phyloP scores from a whole-genome alignment of 1,140 invertebrate species.

The Penaeus vannamei region DNA sequence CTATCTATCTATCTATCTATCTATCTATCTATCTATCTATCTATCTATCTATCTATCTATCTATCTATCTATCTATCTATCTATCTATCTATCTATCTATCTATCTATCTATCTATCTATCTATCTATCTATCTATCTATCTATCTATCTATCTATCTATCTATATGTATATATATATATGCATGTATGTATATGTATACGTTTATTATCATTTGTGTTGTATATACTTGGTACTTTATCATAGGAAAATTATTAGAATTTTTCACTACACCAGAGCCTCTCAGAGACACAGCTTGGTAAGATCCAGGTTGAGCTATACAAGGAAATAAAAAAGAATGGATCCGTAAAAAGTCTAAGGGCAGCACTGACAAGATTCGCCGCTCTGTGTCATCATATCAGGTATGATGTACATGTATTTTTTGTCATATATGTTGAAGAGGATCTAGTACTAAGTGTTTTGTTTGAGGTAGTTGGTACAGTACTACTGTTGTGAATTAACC shows the following conservation, averaged over 20 bases:
- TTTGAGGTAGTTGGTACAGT: neutral
- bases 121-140: no score
- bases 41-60: no score
- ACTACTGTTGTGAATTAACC: neutral
- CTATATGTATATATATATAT: no score
- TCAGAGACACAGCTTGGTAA: slow-evolving; percentile 79
- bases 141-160: no score
- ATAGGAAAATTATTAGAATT: neutral
- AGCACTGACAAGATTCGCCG: slow-evolving; percentile 82
- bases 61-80: no score
- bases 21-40: no score
- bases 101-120: no score
- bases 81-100: no score
- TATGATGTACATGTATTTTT: slow-evolving; percentile 32
- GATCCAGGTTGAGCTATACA: slow-evolving; percentile 84
- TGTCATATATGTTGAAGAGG: neutral
- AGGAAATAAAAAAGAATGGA: slow-evolving; percentile 86
- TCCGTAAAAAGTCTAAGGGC: slow-evolving; percentile 79
- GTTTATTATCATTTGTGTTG: neutral
- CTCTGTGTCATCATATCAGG: slow-evolving; percentile 77
- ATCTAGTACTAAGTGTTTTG: neutral
- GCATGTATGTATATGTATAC: no score
- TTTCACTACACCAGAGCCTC: slow-evolving; percentile 73
- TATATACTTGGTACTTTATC: neutral
- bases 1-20: no score